These are phyloP conservation scores for Danaus plexippus DNA, from an alignment of 1,140 invertebrate genomes.

Conservation along the genomic window DNA sequence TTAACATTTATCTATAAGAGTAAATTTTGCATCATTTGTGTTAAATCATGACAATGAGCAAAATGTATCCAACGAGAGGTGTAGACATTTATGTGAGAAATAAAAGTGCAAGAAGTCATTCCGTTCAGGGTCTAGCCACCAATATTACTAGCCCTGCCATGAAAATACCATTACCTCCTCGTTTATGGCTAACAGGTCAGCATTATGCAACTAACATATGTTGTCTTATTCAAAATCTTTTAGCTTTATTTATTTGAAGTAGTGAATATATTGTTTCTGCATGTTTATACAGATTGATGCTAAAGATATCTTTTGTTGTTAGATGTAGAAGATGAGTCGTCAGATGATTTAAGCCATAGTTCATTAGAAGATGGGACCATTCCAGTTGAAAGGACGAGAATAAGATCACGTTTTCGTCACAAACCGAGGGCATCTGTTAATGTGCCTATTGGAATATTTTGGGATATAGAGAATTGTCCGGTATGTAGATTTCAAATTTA, in stretches of 20 bases:
- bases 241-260: not conserved
- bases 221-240: slow-evolving; percentile 5
- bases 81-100: slow-evolving; percentile 25
- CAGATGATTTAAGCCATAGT: slow-evolving; percentile 45
- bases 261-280: not conserved
- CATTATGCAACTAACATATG: slow-evolving; percentile 37
- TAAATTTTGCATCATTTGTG: slow-evolving; percentile 29
- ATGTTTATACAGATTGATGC: not conserved
- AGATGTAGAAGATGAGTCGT: slow-evolving; percentile 63
- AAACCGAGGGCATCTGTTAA: slow-evolving; percentile 35
- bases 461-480: slow-evolving; percentile 94
- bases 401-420: slow-evolving; percentile 52
- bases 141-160: slow-evolving; percentile 43
- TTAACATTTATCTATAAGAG: slow-evolving; percentile 29
- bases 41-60: slow-evolving; percentile 27
- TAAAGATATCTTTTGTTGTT: slow-evolving; percentile 10
- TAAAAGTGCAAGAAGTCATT: slow-evolving; percentile 46
- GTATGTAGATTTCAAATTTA: slow-evolving; percentile 37
- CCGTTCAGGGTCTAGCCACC: slow-evolving; percentile 51
- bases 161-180: slow-evolving; percentile 65
- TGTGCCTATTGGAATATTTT: slow-evolving; percentile 88
- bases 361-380: slow-evolving; percentile 40
- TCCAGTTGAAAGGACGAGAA: slow-evolving; percentile 40
- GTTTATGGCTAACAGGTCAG: slow-evolving; percentile 63
- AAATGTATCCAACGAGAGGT: slow-evolving; percentile 40